Base-by-base conservation (phyloP, 2,797 vertebrate species). In the Octomys mimax region DNA sequence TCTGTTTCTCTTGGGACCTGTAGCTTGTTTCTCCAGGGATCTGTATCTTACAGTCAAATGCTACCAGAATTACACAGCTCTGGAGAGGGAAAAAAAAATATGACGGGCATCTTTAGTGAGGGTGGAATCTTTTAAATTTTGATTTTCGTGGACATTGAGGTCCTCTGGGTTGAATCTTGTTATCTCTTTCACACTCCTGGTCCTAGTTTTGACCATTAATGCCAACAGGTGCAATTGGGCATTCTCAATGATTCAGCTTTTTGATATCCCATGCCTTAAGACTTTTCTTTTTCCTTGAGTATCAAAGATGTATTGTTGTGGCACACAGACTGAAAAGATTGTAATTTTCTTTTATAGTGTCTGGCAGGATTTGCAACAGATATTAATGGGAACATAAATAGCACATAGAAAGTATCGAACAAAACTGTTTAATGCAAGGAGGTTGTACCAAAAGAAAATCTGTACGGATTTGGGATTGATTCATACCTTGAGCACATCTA, bases 341-440 rank as follows among this genome's bases (percentile, higher is more conserved):
- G 97, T 98, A 97, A 98, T 98, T 98, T 98, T 98, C 98, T 98
- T 98, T 98, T 98, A 98, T 97, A 89, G 96, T 95, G 97, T 98
- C 98, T 98, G 98, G 98, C 97, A 98, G 98, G 98, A 98, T 99
- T 98, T 98, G 98, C 98, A 98, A 98, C 97, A 98, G 98, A 98
- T 98, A 98, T 98, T 98, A 98, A 98, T 98, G 97, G 98, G 96
- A 97, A 98, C 98, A 98, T 98, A 98, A 99, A 98, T 97, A 98
- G 98, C 97, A 96, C 97, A 94, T 95, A 95, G 98, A 98, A 98
- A 96, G 97, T 98, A 98, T 97, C 98, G 98, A 98, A 98, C 97
- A 98, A 98, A 98, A 98, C 96, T 98, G 97, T 98, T 98, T 98
- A 98, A 98, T 97, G 96, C 98, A 97, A 97, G 98, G 97, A 98